phyloP scores from a whole-genome alignment of 2,888 invertebrate species.

The Luperina nickerlii region DNA sequence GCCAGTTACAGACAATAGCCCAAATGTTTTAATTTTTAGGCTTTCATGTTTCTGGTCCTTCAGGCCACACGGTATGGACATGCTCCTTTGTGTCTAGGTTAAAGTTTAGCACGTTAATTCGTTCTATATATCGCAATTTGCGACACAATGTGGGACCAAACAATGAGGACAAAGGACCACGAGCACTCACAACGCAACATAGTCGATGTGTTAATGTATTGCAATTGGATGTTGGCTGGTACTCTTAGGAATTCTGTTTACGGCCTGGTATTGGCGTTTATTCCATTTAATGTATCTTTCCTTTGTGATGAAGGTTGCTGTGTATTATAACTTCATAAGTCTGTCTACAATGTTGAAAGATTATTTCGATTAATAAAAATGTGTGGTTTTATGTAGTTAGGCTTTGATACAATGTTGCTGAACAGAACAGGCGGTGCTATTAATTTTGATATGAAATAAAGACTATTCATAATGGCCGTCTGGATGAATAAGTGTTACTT shows the following conservation, averaged over 20 bases:
- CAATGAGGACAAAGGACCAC: slow-evolving; percentile 59
- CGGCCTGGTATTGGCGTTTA: slow-evolving; percentile 54
- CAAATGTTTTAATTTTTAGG: slow-evolving; percentile 19
- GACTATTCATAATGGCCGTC: not conserved
- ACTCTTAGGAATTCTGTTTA: slow-evolving; percentile 62
- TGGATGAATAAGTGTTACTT: not conserved
- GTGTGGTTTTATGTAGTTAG: slow-evolving; percentile 27
- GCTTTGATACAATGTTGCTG: slow-evolving; percentile 42
- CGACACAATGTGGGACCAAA: slow-evolving; percentile 59
- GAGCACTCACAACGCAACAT: slow-evolving; percentile 63
- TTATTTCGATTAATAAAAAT: slow-evolving; percentile 55
- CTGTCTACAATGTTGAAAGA: slow-evolving; percentile 53
- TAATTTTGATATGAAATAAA: slow-evolving; percentile 33
- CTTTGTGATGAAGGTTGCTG: slow-evolving; percentile 52
- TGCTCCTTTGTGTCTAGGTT: slow-evolving; percentile 72
- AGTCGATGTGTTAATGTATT: slow-evolving; percentile 73
- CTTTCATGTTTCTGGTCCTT: slow-evolving; percentile 31
- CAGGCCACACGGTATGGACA: slow-evolving; percentile 78
- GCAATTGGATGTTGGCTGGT: slow-evolving; percentile 69
- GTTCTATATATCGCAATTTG: slow-evolving; percentile 64
- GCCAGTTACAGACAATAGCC: slow-evolving; percentile 43
- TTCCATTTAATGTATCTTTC: slow-evolving; percentile 58
- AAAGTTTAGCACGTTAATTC: slow-evolving; percentile 74
- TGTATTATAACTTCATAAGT: slow-evolving; percentile 17
- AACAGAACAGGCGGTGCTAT: slow-evolving; percentile 12